A percentile compares a stretch with the other conserved stretches of the same genome.
Conservation (phyloP, 2,888 invertebrate genomes). For the Galerucella calmariensis region DNA sequence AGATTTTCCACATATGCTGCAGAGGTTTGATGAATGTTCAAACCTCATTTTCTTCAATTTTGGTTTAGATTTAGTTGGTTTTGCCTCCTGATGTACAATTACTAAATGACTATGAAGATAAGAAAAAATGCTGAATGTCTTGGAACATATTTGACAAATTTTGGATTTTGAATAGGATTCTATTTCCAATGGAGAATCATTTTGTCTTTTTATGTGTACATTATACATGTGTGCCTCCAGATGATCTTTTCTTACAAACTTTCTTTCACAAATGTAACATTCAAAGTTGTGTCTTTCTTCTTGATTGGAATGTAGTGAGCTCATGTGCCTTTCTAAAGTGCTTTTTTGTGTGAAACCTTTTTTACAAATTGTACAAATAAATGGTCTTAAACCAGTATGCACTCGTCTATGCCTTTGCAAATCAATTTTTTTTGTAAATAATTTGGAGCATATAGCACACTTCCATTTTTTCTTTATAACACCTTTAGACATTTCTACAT, state of each 20-base stretch:
- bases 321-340: conserved; percentile 54
- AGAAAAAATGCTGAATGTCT: conserved; percentile 49
- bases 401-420: conserved; percentile 39
- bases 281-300: conserved; percentile 47
- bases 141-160: conserved; percentile 52
- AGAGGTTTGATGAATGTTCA: conserved; percentile 34
- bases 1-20: conserved; percentile 40
- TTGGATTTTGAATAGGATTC: conserved; percentile 12
- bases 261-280: conserved; percentile 52
- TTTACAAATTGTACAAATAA: conserved; percentile 52
- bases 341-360: conserved; percentile 54
- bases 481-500: conserved; percentile 22
- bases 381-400: conserved; percentile 45
- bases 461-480: conserved; percentile 35
- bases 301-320: conserved; percentile 52
- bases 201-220: conserved; percentile 52
- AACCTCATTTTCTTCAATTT: conserved; percentile 24
- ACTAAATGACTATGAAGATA: conserved; percentile 35
- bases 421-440: conserved; percentile 41
- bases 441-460: conserved; percentile 34
- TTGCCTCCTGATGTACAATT: conserved; percentile 26
- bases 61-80: conserved; percentile 20
- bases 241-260: conserved; percentile 50
- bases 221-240: conserved; percentile 48
- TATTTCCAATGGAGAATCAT: conserved; percentile 39